Conservation (phyloP, 2,797 vertebrate species). For the Hipposideros larvatus region DNA sequence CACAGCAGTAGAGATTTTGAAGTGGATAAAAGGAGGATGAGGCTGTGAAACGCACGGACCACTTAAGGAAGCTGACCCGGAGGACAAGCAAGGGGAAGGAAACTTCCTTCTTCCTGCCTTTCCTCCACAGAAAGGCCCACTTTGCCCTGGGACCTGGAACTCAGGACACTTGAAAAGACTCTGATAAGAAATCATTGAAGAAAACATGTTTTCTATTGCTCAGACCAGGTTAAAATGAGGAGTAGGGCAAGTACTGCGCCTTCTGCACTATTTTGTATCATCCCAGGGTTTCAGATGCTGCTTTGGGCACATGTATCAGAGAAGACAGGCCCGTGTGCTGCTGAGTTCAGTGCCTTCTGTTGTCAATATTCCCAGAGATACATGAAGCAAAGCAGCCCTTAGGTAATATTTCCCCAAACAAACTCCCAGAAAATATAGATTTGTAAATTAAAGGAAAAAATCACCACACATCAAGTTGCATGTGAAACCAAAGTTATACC, state of each 20-base stretch:
- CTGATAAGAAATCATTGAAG: neutral
- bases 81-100: neutral
- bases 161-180: neutral
- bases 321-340: neutral
- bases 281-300: neutral
- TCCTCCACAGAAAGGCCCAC: neutral
- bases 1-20: neutral
- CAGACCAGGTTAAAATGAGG: neutral
- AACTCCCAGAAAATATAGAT: neutral
- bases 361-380: neutral
- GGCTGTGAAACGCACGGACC: neutral
- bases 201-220: neutral
- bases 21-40: neutral
- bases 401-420: neutral
- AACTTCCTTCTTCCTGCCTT: neutral
- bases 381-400: neutral
- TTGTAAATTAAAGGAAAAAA: neutral
- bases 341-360: neutral
- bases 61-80: neutral
- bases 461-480: neutral
- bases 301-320: neutral
- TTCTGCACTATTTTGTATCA: neutral
- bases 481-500: neutral
- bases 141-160: neutral
- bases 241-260: neutral